Conservation (phyloP, 1,140 invertebrate species). For the Atta cephalotes region DNA sequence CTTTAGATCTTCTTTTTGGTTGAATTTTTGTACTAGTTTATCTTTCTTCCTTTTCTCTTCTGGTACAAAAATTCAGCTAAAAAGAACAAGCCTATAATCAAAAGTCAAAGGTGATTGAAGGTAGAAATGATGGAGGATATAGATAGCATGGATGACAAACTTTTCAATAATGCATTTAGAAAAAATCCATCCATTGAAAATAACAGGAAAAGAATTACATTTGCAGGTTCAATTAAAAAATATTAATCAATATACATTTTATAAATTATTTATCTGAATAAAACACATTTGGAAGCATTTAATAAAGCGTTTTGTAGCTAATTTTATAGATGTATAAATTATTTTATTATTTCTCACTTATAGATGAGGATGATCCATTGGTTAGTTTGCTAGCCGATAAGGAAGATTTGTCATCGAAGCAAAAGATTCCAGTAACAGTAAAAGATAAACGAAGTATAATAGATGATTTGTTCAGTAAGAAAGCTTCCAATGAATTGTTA, state of each 20-base stretch:
- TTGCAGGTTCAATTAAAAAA: constrained; percentile 67
- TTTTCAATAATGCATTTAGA: constrained; percentile 36
- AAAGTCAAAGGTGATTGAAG: no score
- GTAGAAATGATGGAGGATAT: constrained; percentile 47
- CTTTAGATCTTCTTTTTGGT: no score
- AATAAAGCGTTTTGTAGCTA: not conserved
- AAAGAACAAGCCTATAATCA: no score
- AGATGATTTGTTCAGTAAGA: constrained; percentile 76
- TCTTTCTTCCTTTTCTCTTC: no score
- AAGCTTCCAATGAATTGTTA: constrained; percentile 38
- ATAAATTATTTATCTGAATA: not conserved
- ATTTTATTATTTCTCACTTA: constrained; percentile 63
- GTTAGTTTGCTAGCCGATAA: constrained; percentile 75
- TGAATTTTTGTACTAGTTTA: no score
- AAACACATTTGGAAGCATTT: not conserved
- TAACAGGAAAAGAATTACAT: constrained; percentile 73
- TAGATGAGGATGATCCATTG: constrained; percentile 74
- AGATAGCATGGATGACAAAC: constrained; percentile 48
- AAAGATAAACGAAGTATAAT: constrained; percentile 69
- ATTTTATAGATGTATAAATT: not conserved
- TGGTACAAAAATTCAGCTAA: no score
- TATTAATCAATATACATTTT: not conserved
- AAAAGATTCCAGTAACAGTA: constrained; percentile 57
- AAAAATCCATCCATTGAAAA: constrained; percentile 30
- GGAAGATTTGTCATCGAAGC: constrained; percentile 64